Evolutionary conservation across 2,888 invertebrate species (phyloP).

Genomic region (Drosophila parthenogenetica): DNA sequence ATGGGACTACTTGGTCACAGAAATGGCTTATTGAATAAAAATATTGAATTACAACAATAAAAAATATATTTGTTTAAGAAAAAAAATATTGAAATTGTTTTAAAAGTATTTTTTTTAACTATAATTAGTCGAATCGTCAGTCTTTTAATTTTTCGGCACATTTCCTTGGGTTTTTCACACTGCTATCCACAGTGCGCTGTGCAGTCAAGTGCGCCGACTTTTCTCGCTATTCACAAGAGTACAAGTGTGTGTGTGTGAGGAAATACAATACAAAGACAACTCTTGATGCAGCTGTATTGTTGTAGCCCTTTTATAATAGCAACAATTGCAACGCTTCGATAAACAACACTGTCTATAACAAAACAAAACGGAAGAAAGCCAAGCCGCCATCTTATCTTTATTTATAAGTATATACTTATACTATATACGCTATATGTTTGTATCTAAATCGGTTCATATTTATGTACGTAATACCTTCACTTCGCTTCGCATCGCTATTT

Average conservation of each 20-base stretch:
- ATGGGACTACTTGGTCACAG: no score
- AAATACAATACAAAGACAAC: conserved; percentile 61
- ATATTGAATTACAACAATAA: no score
- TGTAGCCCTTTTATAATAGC: conserved; percentile 56
- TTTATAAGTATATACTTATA: conserved; percentile 28
- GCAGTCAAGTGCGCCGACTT: conserved; percentile 70
- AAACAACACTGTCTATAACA: conserved; percentile 62
- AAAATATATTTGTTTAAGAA: no score
- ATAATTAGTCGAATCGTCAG: no score
- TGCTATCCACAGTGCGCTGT: conserved; percentile 29
- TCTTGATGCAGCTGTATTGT: conserved; percentile 25
- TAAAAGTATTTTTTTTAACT: no score
- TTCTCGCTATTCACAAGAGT: conserved; percentile 13
- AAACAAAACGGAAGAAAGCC: conserved; percentile 70
- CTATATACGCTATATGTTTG: conserved; percentile 25
- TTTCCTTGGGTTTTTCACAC: no score
- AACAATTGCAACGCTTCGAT: conserved; percentile 79
- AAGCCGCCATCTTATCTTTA: conserved; percentile 60
- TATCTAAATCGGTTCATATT: conserved; percentile 41
- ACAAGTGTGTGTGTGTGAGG: conserved; percentile 52
- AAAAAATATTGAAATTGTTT: no score
- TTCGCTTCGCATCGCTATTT: conserved; percentile 55
- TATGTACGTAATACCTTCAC: conserved; percentile 27
- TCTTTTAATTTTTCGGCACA: no score
- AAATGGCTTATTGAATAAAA: no score